These are phyloP conservation scores for Notocelia uddmanniana DNA, from an alignment of 2,888 invertebrate species.

Conservation along the genomic window DNA sequence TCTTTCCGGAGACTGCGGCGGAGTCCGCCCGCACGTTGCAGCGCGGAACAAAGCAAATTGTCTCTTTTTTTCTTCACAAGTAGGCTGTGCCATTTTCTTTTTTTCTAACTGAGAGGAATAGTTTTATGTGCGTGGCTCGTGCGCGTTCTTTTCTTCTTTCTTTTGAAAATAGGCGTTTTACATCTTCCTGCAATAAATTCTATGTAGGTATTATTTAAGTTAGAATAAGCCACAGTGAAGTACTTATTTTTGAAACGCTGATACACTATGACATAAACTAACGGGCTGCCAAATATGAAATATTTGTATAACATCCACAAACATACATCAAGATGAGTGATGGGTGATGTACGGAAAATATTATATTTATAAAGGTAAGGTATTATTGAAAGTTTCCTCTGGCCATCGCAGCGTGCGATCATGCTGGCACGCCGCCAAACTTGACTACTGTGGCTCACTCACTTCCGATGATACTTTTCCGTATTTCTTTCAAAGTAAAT, in stretches of 20 bases:
- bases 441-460: constrained; percentile 25
- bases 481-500: constrained; percentile 59
- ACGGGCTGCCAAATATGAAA: background rate
- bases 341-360: constrained; percentile 26
- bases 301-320: background rate
- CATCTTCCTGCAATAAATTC: too few relatives aligned
- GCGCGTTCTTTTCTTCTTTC: background rate
- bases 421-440: constrained; percentile 33
- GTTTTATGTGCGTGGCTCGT: constrained; percentile 10
- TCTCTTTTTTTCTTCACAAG: constrained; percentile 29
- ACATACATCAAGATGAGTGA: constrained; percentile 26
- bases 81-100: constrained; percentile 29
- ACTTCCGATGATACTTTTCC: constrained; percentile 52
- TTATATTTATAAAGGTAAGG: background rate
- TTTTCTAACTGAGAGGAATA: constrained; percentile 3
- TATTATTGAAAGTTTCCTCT: constrained; percentile 24
- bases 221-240: background rate
- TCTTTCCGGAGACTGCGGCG: constrained; percentile 22
- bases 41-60: constrained; percentile 36
- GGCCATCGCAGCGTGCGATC: constrained; percentile 8
- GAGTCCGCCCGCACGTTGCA: constrained; percentile 19
- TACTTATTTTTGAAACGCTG: background rate
- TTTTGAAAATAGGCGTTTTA: background rate
- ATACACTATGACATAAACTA: background rate
- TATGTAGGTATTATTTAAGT: background rate